Evolutionary conservation across 2,797 vertebrate genomes (phyloP), one percentile per base, ranked within the genome.

Genomic region (Gorsachius magnificus): DNA sequence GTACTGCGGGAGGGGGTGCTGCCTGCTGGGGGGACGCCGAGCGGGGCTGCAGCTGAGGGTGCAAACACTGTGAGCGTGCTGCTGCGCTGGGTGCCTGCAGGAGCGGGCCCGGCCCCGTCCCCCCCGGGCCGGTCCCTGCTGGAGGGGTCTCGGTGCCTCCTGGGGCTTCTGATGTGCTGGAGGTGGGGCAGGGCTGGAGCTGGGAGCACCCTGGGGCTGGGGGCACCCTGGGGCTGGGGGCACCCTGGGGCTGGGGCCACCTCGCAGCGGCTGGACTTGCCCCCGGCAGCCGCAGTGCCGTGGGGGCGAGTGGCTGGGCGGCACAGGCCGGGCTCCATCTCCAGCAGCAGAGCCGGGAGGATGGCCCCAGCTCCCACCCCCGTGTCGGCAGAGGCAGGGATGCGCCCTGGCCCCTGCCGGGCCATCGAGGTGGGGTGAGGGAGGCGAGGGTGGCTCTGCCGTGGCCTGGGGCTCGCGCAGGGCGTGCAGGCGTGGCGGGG

Each of bases 21-120:
- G 51, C n/a, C 68, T 25, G 56, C 45, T 3, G 56, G 68, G 43
- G 58, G 87, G 19, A 6, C 65, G 3, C 0, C 15, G 13, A 38
- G 50, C 10, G 10, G 54, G 60, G 77, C 69, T 50, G 77, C 65
- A 70, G 83, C 78, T 18, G 54, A 36, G 81, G 60, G 17, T 35
- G 83, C 48, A 5, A n/a, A 25, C n/a, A 5, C 51, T 0, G 0
- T 12, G 57, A 1, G 1, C 6, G 3, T 0, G n/a, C 5, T 28
- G 79, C 65, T 36, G 60, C 3, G 5, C 54, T 8, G 6, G 33
- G 9, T 3, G 51, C 69, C 57, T 6, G 41, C 15, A 6, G 45
- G 25, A 26, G 41, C 2, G 8, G 20, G 60, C 36, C n/a, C n/a
- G n/a, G 2, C 4, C 70, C 26, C 4, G 10, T 46, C 31, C 56